A percentile compares a stretch with the other conserved stretches of the same genome.
phyloP scores from a whole-genome alignment of 2,888 invertebrate genomes.

The Ormia ochracea region DNA sequence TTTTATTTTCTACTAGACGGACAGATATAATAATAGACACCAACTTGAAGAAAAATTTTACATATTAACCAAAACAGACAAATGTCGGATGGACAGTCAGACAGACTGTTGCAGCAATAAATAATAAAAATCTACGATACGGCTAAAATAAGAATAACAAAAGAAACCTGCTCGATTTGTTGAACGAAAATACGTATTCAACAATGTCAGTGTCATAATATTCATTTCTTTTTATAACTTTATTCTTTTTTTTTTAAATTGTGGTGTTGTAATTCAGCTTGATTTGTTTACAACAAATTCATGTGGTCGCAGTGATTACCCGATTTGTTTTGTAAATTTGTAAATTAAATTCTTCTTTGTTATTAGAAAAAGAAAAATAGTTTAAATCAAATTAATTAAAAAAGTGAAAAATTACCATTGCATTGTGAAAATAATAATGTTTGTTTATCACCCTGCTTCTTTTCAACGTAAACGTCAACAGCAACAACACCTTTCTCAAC shows the following conservation, averaged over 20 bases:
- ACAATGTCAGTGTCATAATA: conserved; percentile 47
- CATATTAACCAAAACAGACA: not conserved
- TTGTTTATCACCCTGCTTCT: not conserved
- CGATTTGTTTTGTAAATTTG: conserved; percentile 12
- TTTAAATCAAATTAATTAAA: not conserved
- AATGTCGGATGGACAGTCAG: not conserved
- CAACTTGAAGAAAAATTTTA: not conserved
- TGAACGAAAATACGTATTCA: not conserved
- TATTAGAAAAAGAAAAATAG: not conserved
- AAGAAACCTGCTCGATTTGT: not conserved
- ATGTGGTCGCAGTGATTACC: conserved; percentile 17
- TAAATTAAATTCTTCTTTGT: not conserved
- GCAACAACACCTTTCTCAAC: conserved; percentile 16
- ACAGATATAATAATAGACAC: conserved; percentile 28
- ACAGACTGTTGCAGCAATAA: not conserved
- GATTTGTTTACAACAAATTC: conserved; percentile 4
- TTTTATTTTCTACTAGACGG: conserved; percentile 18
- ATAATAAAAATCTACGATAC: conserved; percentile 5
- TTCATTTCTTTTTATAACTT: conserved; percentile 1
- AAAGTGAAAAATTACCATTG: not conserved
- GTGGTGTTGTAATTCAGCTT: not conserved
- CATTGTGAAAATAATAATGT: conserved; percentile 19
- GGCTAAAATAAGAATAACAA: not conserved
- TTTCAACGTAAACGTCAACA: conserved; percentile 2
- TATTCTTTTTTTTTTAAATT: not conserved